phyloP scores from a whole-genome alignment of 2,888 invertebrate genomes.

The Ophonus ardosiacus region DNA sequence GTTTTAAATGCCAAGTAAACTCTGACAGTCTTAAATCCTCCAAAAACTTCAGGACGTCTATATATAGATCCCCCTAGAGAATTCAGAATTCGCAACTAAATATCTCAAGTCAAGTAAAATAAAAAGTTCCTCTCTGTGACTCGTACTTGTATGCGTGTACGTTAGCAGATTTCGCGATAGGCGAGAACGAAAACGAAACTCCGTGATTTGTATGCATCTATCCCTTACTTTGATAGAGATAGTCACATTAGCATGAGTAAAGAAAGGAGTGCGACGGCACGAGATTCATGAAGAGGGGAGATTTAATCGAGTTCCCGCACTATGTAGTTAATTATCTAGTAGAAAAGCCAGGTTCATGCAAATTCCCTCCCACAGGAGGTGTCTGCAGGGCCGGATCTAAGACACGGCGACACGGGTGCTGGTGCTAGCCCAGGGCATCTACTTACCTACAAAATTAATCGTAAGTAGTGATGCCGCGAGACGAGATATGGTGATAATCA shows the following conservation, averaged over 20 bases:
- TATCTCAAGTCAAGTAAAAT: constrained; percentile 54
- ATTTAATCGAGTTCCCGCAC: constrained; percentile 60
- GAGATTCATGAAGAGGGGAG: constrained; percentile 58
- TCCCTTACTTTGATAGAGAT: constrained; percentile 28
- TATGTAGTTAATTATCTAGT: constrained; percentile 63
- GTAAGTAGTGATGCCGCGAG: no score
- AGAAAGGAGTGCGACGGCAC: constrained; percentile 4
- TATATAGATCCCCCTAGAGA: constrained; percentile 38
- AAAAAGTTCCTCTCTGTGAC: constrained; percentile 43
- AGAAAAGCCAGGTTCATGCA: constrained; percentile 62
- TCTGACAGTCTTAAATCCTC: constrained; percentile 41
- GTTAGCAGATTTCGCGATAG: constrained; percentile 42
- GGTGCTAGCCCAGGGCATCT: no score
- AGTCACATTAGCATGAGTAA: not conserved
- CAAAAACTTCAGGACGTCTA: constrained; percentile 47
- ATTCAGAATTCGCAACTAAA: constrained; percentile 44
- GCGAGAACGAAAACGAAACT: constrained; percentile 48
- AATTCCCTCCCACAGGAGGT: constrained; percentile 53
- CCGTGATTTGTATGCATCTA: constrained; percentile 59
- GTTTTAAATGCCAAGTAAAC: constrained; percentile 43
- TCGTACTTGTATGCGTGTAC: constrained; percentile 23
- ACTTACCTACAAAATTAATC: no score
- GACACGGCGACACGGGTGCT: no score
- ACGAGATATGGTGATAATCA: no score
- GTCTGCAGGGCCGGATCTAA: no score